phyloP scores from a whole-genome alignment of 2,113 vertebrate genomes.

The Calidris pugnax region DNA sequence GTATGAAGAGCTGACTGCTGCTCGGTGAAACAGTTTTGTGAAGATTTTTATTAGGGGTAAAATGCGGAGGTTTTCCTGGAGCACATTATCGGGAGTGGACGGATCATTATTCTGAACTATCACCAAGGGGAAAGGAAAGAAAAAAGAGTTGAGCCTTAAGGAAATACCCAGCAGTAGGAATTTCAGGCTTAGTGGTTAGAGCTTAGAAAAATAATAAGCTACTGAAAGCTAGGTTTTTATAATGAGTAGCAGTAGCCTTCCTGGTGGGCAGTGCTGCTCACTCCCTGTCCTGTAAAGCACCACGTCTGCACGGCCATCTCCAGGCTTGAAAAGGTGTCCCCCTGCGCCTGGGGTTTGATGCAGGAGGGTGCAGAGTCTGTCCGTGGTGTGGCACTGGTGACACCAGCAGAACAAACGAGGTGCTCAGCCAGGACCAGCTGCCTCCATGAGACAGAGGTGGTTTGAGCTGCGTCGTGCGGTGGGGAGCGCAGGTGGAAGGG shows the following conservation, averaged over 20 bases:
- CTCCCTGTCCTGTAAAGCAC: not conserved
- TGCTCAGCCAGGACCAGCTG: not conserved
- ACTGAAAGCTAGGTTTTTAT: not conserved
- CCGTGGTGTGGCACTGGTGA: not conserved
- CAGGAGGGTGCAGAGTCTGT: not conserved
- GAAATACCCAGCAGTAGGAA: not conserved
- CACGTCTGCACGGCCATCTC: fast-evolving
- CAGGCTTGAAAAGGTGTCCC: not conserved
- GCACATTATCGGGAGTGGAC: not conserved
- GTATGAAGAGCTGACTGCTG: not conserved
- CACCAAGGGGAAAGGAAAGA: not conserved
- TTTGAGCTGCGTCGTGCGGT: not conserved
- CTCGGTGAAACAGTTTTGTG: not conserved
- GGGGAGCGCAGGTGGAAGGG: not conserved
- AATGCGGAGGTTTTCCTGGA: not conserved
- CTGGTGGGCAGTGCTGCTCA: not conserved
- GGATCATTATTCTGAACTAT: not conserved
- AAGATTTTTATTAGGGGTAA: not conserved
- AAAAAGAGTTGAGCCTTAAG: not conserved
- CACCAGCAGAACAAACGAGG: not conserved
- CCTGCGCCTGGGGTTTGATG: not conserved
- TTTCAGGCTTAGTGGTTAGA: not conserved
- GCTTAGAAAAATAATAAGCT: not conserved
- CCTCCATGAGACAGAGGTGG: not conserved
- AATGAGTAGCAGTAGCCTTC: not conserved